A percentile compares a stretch with the other conserved stretches of the same genome.
These are phyloP conservation scores for Vanessa tameamea DNA, from an alignment of 1,140 invertebrate species.

Conservation along the genomic window DNA sequence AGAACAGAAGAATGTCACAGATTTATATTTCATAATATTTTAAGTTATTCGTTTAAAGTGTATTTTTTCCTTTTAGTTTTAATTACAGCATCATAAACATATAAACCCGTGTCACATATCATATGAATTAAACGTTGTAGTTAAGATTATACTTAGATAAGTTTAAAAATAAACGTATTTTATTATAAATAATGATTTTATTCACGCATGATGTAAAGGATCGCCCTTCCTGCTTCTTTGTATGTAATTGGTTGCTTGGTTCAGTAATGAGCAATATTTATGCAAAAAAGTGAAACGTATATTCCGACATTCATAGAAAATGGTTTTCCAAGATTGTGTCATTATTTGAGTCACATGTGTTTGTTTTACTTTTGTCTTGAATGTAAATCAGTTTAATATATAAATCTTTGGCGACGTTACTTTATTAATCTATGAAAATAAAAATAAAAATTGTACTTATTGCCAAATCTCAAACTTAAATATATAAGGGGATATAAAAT, in stretches of 20 bases:
- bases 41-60: background rate
- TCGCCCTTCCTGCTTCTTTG: conserved; percentile 49
- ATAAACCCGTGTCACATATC: conserved; percentile 25
- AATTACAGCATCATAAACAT: conserved; percentile 20
- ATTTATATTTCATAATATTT: background rate
- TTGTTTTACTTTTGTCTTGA: background rate
- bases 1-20: background rate
- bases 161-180: conserved; percentile 33
- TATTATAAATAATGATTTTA: conserved; percentile 35
- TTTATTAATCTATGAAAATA: too few relatives aligned
- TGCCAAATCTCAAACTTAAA: too few relatives aligned
- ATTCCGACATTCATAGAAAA: conserved; percentile 51
- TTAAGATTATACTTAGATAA: conserved; percentile 42
- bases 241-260: conserved; percentile 34
- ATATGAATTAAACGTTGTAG: conserved; percentile 29
- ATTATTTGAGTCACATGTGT: conserved; percentile 24
- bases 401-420: background rate
- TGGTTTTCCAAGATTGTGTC: conserved; percentile 26
- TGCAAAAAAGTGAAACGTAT: conserved; percentile 47
- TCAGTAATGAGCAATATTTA: conserved; percentile 49
- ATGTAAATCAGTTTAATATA: background rate
- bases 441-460: too few relatives aligned
- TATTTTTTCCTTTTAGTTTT: conserved; percentile 7
- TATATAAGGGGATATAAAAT: too few relatives aligned
- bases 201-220: conserved; percentile 37